Evolutionary conservation across 2,888 invertebrate species (phyloP).

Genomic region (Pristionchus maxplancki): DNA sequence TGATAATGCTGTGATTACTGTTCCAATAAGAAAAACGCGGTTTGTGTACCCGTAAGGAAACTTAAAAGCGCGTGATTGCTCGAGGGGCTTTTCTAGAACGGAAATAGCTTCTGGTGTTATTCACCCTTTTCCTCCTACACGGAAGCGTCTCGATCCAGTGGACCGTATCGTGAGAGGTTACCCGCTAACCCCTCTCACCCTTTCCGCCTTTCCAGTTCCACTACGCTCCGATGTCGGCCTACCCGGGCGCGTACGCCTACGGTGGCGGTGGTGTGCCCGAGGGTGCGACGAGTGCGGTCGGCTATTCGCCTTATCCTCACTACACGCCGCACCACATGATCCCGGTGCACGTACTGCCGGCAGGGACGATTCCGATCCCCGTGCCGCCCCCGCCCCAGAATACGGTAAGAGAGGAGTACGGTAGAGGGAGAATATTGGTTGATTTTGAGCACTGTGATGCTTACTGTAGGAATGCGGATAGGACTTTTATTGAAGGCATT

Average conservation of each 20-base stretch:
- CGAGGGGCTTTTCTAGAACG: background rate
- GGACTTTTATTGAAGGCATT: too few species aligned
- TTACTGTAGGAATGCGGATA: background rate
- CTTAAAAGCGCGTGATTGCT: background rate
- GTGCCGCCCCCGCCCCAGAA: background rate
- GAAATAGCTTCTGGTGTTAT: background rate
- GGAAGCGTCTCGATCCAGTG: background rate
- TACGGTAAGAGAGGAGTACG: conserved; percentile 22
- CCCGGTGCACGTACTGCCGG: conserved; percentile 29
- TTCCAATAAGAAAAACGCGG: too few species aligned
- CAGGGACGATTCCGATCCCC: conserved; percentile 45
- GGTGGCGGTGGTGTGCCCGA: conserved; percentile 1
- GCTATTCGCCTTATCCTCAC: background rate
- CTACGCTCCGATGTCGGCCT: conserved; percentile 1
- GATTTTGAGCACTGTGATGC: background rate
- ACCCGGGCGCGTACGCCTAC: background rate
- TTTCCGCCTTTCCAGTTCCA: background rate
- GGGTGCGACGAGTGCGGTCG: conserved; percentile 18
- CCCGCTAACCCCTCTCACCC: background rate
- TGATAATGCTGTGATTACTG: too few species aligned
- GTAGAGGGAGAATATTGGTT: background rate
- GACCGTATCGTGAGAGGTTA: background rate
- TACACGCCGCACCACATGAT: conserved; percentile 29
- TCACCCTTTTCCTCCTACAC: background rate
- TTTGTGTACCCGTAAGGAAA: too few species aligned